A percentile compares a stretch with the other conserved stretches of the same genome.
Conservation (phyloP, 2,113 vertebrate species). For the Rhea americana region DNA sequence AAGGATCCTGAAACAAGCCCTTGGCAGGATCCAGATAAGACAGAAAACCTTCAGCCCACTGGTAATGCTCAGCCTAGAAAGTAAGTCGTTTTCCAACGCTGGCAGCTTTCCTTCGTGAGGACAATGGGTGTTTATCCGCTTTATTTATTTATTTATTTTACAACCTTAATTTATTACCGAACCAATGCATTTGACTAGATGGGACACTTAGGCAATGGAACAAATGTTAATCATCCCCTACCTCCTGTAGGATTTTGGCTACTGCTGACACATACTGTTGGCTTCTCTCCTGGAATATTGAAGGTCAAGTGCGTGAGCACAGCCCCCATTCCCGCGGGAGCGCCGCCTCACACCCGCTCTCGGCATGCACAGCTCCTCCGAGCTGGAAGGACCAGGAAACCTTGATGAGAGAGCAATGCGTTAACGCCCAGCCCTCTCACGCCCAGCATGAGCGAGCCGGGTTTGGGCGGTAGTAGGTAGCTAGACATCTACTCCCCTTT, state of each 20-base stretch:
- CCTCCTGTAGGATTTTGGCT: conserved; percentile 30
- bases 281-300: conserved; percentile 45
- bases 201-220: conserved; percentile 41
- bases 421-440: background rate
- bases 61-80: conserved; percentile 60
- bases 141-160: background rate
- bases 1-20: conserved; percentile 68
- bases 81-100: conserved; percentile 67
- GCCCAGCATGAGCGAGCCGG: no score
- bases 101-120: background rate
- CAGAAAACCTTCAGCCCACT: conserved; percentile 52
- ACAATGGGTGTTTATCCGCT: background rate
- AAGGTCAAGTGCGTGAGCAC: conserved; percentile 22
- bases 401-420: background rate
- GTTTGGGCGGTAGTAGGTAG: background rate
- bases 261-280: background rate
- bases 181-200: background rate
- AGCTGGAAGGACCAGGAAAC: background rate
- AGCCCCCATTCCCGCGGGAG: background rate
- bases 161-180: background rate
- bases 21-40: conserved; percentile 68
- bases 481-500: background rate
- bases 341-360: background rate
- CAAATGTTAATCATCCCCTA: background rate
- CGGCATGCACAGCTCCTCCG: background rate